Percentiles rank a stretch among this genome's conserved stretches.
These are phyloP conservation scores for Sinella curviseta DNA, from an alignment of 1,140 invertebrate species.

Conservation along the genomic window DNA sequence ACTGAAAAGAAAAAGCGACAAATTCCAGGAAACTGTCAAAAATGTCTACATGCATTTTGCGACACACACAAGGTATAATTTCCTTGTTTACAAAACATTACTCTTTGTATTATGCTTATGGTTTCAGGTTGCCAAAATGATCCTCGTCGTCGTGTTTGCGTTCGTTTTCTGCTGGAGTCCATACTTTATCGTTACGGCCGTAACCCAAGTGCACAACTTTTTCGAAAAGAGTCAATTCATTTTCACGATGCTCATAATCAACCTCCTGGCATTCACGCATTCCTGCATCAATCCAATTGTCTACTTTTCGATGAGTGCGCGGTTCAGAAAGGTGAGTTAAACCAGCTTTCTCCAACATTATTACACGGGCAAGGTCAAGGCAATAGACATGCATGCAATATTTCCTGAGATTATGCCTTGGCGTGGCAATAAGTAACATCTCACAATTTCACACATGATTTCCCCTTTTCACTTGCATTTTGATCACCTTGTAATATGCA, in stretches of 20 bases:
- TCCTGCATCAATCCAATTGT: slow-evolving; percentile 59
- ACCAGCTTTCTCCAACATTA: not conserved
- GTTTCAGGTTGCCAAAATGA: slow-evolving; percentile 49
- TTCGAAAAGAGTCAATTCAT: slow-evolving; percentile 55
- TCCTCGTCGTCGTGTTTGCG: slow-evolving; percentile 44
- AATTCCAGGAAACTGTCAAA: no score
- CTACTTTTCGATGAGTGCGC: slow-evolving; percentile 58
- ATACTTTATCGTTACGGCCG: slow-evolving; percentile 56
- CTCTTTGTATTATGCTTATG: no score
- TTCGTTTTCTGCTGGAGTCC: slow-evolving; percentile 56
- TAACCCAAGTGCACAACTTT: slow-evolving; percentile 57
- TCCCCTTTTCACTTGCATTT: not conserved
- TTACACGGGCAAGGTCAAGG: no score
- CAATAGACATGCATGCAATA: no score
- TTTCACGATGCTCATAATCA: slow-evolving; percentile 59
- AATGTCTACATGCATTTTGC: no score
- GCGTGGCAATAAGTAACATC: not conserved
- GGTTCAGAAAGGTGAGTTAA: slow-evolving; percentile 53
- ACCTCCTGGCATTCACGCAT: slow-evolving; percentile 58
- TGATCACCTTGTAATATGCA: not conserved
- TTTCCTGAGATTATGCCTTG: not conserved
- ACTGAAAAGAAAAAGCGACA: no score
- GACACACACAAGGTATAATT: no score
- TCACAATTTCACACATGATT: not conserved
- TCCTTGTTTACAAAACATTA: no score